Conservation (phyloP, 2,888 invertebrate genomes). For the Drymonia ruficornis region DNA sequence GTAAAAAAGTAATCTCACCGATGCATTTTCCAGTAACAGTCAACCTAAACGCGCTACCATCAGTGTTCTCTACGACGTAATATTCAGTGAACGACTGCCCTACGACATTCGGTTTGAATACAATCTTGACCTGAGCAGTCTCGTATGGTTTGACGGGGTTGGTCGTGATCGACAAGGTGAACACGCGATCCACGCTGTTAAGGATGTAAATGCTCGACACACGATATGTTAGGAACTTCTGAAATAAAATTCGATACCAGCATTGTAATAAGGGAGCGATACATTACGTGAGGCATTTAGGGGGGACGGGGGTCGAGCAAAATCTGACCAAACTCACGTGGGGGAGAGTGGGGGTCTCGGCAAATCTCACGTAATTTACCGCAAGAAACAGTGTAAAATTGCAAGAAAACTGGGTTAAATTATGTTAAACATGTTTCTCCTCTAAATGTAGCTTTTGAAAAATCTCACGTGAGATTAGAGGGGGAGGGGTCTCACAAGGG, state of each 20-base stretch:
- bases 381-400: no score
- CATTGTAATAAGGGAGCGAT: no score
- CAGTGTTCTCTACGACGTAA: constrained; percentile 67
- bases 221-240: constrained; percentile 61
- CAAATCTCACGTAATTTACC: no score
- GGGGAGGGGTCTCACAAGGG: no score
- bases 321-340: no score
- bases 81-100: constrained; percentile 75
- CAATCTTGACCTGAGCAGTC: constrained; percentile 53
- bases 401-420: no score
- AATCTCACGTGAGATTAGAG: no score
- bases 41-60: constrained; percentile 59
- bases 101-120: constrained; percentile 63
- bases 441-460: no score
- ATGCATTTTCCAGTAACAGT: constrained; percentile 70
- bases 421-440: no score
- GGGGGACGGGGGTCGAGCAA: no score
- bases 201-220: constrained; percentile 65
- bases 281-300: no score
- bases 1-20: constrained; percentile 50
- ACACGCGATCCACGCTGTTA: constrained; percentile 71
- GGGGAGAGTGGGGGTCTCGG: no score
- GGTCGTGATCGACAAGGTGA: constrained; percentile 60
- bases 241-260: constrained; percentile 32
- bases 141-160: constrained; percentile 56